Conservation (phyloP, 2,888 invertebrate genomes). For the Pandemis corylana region DNA sequence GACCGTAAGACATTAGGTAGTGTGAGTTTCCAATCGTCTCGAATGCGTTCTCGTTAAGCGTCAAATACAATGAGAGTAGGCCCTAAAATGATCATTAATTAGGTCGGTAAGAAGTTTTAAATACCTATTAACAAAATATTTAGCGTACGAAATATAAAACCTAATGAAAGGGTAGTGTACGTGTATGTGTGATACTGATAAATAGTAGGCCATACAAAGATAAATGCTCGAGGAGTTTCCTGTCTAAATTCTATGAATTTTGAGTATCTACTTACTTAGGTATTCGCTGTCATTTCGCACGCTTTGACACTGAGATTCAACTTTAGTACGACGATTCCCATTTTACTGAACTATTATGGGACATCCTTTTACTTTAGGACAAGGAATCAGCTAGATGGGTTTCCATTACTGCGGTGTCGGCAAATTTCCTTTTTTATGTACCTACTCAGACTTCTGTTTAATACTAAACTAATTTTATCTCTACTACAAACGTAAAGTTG, state of each 20-base stretch:
- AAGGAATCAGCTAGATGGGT: conserved; percentile 2
- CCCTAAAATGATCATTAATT: too few species aligned
- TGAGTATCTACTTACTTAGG: conserved; percentile 11
- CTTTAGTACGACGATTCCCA: conserved; percentile 13
- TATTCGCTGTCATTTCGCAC: neutral
- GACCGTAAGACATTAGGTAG: too few species aligned
- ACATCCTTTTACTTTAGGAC: conserved; percentile 1
- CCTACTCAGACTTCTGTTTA: neutral
- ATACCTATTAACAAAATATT: neutral
- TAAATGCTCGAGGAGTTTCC: neutral
- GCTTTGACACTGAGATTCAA: conserved; percentile 14
- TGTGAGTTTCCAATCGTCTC: too few species aligned
- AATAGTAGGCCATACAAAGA: neutral
- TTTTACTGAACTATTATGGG: conserved; percentile 10
- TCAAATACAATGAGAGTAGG: too few species aligned
- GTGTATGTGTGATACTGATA: neutral
- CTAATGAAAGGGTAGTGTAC: neutral
- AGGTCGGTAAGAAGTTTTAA: too few species aligned
- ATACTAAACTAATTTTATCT: neutral
- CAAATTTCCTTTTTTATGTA: neutral
- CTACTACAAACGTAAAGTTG: too few species aligned
- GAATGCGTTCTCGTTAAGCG: too few species aligned
- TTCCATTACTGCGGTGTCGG: neutral
- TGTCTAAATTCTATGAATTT: conserved; percentile 26
- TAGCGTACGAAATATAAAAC: neutral